These are phyloP conservation scores for Pocillopora grandis DNA, from an alignment of 92 coral and sea anemone species.

Conservation along the genomic window DNA sequence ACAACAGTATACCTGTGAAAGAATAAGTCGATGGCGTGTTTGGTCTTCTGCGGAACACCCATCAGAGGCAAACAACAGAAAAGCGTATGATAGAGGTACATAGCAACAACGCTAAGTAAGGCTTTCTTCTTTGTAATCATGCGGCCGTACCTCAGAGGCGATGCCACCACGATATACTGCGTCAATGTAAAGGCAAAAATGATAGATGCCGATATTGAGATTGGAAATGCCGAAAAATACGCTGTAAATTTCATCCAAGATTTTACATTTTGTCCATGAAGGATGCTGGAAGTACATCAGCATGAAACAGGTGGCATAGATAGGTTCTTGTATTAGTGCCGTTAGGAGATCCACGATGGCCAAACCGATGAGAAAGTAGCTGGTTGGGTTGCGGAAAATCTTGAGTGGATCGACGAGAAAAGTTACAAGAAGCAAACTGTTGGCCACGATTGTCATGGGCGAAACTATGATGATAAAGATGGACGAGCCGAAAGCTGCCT, in stretches of 20 bases:
- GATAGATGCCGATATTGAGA: not conserved
- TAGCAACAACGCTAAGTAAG: not conserved
- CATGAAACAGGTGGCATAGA: constrained; percentile 32
- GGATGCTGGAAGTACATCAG: not conserved
- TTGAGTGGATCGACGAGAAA: constrained; percentile 30
- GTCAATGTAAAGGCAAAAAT: constrained; percentile 21
- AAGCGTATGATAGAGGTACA: not conserved
- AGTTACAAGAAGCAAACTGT: constrained; percentile 9
- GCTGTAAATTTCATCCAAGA: not conserved
- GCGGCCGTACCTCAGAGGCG: constrained; percentile 25
- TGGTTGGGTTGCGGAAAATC: constrained; percentile 32
- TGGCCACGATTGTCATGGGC: constrained; percentile 14
- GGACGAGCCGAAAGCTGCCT: constrained; percentile 30
- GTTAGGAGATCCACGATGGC: constrained; percentile 27
- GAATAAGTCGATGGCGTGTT: not conserved
- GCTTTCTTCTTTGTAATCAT: constrained; percentile 15
- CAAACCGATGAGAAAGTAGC: constrained; percentile 38
- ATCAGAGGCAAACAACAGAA: constrained; percentile 11
- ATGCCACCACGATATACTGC: constrained; percentile 21
- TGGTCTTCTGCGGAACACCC: not conserved
- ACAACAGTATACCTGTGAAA: constrained; percentile 4
- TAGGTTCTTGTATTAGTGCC: constrained; percentile 14
- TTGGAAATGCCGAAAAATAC: not conserved
- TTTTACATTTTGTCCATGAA: not conserved
- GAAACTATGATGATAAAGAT: constrained; percentile 13